phyloP scores from a whole-genome alignment of 2,797 vertebrate genomes.

The Salarias fasciatus region DNA sequence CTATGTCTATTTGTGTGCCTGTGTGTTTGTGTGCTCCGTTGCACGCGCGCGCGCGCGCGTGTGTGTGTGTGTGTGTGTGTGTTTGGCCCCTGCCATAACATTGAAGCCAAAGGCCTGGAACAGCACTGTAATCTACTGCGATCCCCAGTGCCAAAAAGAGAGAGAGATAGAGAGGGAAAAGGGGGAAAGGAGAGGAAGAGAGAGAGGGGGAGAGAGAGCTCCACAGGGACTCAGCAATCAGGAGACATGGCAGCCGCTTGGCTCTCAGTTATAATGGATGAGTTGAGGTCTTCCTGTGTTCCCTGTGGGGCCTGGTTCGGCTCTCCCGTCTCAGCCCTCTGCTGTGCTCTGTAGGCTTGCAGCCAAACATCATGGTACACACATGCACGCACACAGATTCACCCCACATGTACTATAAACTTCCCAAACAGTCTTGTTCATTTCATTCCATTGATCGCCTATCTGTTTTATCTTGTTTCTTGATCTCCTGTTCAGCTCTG shows the following conservation, averaged over 20 bases:
- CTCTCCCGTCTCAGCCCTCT: constrained; percentile 58
- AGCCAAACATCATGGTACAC: constrained; percentile 45
- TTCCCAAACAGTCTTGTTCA: constrained; percentile 56
- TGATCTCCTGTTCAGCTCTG: constrained; percentile 48
- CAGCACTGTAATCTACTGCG: constrained; percentile 60
- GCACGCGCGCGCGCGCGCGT: constrained; percentile 25
- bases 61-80: constrained; percentile 18
- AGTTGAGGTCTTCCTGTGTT: constrained; percentile 70
- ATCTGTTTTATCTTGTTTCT: constrained; percentile 61
- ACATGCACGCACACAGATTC: constrained; percentile 30
- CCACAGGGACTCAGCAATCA: constrained; percentile 75
- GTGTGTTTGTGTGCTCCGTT: constrained; percentile 18
- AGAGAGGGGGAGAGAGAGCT: constrained; percentile 26
- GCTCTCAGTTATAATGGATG: constrained; percentile 80
- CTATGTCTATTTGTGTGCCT: constrained; percentile 51
- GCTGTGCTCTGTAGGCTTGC: constrained; percentile 55
- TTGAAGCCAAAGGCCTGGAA: constrained; percentile 69
- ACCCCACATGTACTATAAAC: constrained; percentile 39
- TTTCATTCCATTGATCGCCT: constrained; percentile 69
- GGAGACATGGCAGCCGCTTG: constrained; percentile 79
- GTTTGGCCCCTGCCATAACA: constrained; percentile 59
- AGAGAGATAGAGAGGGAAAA: constrained; percentile 13
- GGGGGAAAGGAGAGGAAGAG: not conserved
- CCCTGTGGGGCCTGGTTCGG: constrained; percentile 64
- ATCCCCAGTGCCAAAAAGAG: constrained; percentile 57